Evolutionary conservation across 2,113 vertebrate genomes (phyloP), one percentile per base, ranked within the genome.

Genomic region (Chaenocephalus aceratus): DNA sequence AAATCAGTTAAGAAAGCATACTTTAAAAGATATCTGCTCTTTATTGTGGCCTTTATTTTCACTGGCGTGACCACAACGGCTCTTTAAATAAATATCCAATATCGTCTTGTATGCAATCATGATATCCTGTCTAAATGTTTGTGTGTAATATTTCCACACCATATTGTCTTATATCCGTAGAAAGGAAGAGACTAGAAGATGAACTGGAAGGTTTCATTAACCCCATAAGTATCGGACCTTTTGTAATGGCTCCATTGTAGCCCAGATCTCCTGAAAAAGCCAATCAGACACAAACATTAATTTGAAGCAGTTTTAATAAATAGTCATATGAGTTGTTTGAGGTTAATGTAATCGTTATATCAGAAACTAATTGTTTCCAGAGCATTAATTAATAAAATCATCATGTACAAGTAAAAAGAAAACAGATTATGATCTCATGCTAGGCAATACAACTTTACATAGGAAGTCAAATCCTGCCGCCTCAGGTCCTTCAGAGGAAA

Each of bases 281-380:
- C 18, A 74, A 13, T 54, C 36, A 75, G 41, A 60, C 70, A 79
- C 52, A 72, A 63, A 67, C 5, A 30, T 52, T 88, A 23, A 73
- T 86, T 91, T 79, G 82, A 88, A 93, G 83, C 84, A 80, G 26
- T 88, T 93, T 92, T 91, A 93, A 94, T 93, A 93, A 93, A 93
- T 90, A 90, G 73, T 82, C 76, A 81, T 81, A 86, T 15, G 66
- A 88, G 81, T 88, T 82, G 62, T 91, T 87, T 85, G 75, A 85
- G 86, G 84, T 93, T 93, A 93, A 83, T 93, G 92, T 90, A 89
- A 84, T 87, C 30, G 70, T 88, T 90, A 89, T 91, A 90, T 91
- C 67, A 61, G 75, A 91, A 91, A 89, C 48, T 71, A 80, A 21
- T 14, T 46, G 13, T 53, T 61, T 88, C 86, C 46, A 86, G 85